Evolutionary conservation across 30 jellyfish, hydroid and myxozoan genomes (phyloP).

Genomic region (Cassiopea xamachana): DNA sequence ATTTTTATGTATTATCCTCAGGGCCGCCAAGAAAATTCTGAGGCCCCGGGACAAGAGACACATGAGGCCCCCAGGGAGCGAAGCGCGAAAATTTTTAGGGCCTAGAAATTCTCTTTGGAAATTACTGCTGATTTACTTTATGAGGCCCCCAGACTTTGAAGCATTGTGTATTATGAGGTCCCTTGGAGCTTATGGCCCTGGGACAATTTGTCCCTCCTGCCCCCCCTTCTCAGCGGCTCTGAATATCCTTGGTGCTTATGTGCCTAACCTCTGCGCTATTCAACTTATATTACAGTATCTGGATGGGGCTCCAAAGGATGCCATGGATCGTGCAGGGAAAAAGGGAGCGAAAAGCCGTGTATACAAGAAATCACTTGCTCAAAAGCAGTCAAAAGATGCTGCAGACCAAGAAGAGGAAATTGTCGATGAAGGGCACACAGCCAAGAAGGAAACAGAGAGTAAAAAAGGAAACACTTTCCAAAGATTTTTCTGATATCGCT

Average conservation of each 20-base stretch:
- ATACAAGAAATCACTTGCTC: constrained; percentile 15
- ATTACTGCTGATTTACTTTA: no score
- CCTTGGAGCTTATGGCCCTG: no score
- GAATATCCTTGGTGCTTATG: background rate
- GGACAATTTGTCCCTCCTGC: no score
- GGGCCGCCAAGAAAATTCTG: no score
- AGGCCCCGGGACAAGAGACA: no score
- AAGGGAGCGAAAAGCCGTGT: constrained; percentile 29
- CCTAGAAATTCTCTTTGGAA: no score
- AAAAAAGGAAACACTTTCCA: background rate
- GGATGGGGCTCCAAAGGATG: constrained; percentile 39
- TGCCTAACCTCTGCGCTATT: background rate
- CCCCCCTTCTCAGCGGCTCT: no score
- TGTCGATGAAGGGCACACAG: background rate
- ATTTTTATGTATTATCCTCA: no score
- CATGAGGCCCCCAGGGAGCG: no score
- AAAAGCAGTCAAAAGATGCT: constrained; percentile 6
- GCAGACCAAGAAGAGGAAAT: background rate
- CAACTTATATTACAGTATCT: constrained; percentile 3
- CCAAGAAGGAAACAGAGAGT: background rate
- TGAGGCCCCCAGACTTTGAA: no score
- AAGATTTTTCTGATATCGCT: background rate
- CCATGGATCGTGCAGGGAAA: constrained; percentile 33
- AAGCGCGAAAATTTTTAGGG: no score
- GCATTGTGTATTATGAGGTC: no score